A percentile compares a stretch with the other conserved stretches of the same genome.
These are phyloP conservation scores for Halcyon badia DNA, from an alignment of 2,797 vertebrate genomes.

Conservation along the genomic window DNA sequence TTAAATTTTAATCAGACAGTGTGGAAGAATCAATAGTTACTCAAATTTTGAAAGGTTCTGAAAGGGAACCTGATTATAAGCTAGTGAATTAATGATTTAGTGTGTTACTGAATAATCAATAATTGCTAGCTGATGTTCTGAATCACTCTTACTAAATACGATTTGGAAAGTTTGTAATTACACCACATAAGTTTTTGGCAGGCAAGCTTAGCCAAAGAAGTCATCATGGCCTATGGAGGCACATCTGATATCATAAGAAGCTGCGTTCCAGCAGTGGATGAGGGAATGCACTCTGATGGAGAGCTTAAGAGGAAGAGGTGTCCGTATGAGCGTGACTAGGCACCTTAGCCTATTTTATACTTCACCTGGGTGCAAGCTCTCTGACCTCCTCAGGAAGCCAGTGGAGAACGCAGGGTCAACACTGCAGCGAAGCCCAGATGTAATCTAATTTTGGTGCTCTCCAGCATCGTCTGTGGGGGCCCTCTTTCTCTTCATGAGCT, in stretches of 20 bases:
- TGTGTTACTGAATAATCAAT: not conserved
- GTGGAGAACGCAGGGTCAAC: not conserved
- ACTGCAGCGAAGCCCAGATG: not conserved
- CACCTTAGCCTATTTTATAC: not conserved
- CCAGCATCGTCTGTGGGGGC: not conserved
- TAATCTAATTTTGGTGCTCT: not conserved
- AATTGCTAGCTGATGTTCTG: not conserved
- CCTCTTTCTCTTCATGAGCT: not conserved
- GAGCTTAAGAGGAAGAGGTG: not conserved
- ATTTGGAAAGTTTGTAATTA: not conserved
- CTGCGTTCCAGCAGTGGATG: not conserved
- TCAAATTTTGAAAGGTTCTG: constrained; percentile 16
- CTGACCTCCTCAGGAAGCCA: not conserved
- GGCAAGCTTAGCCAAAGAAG: not conserved
- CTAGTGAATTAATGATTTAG: constrained; percentile 28
- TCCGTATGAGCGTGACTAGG: accelerated
- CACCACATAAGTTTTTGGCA: not conserved
- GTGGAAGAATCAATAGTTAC: constrained; percentile 15
- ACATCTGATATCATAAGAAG: not conserved
- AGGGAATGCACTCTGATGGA: not conserved
- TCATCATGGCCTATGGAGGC: not conserved
- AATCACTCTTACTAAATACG: not conserved
- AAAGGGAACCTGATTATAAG: not conserved
- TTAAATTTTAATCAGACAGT: not conserved
- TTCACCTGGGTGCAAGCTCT: not conserved